These are phyloP conservation scores for Arothron firmamentum DNA, from an alignment of 2,113 vertebrate genomes.

Conservation along the genomic window DNA sequence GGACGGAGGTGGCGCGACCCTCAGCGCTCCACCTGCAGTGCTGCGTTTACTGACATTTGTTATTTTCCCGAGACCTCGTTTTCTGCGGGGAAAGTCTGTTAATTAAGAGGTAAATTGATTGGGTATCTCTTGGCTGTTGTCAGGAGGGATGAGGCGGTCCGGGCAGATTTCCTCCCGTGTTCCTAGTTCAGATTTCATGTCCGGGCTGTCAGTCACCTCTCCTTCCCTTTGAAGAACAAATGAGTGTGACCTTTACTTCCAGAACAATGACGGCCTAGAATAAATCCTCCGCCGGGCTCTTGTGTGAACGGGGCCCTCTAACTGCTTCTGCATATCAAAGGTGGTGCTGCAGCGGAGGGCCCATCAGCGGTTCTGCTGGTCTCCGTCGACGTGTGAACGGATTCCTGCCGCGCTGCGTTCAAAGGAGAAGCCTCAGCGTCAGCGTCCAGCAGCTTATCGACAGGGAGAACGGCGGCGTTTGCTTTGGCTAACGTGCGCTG, in stretches of 20 bases:
- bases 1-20: no score
- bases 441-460: constrained; percentile 66
- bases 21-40: no score
- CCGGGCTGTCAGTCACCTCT: neutral
- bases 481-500: constrained; percentile 17
- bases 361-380: constrained; percentile 36
- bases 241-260: constrained; percentile 35
- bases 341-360: constrained; percentile 3
- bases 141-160: no score
- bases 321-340: constrained; percentile 23
- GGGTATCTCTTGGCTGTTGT: no score
- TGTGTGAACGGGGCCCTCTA: neutral
- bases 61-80: no score
- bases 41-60: no score
- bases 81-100: no score
- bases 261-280: constrained; percentile 9
- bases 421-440: constrained; percentile 44
- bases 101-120: no score
- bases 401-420: constrained; percentile 21
- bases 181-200: no score
- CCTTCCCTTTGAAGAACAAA: constrained; percentile 7
- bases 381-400: constrained; percentile 34
- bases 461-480: constrained; percentile 29
- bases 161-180: no score
- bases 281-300: neutral